Percentiles rank a stretch among this genome's conserved stretches.
Conservation (phyloP, 1,140 invertebrate genomes). For the Hylaeus volcanicus region DNA sequence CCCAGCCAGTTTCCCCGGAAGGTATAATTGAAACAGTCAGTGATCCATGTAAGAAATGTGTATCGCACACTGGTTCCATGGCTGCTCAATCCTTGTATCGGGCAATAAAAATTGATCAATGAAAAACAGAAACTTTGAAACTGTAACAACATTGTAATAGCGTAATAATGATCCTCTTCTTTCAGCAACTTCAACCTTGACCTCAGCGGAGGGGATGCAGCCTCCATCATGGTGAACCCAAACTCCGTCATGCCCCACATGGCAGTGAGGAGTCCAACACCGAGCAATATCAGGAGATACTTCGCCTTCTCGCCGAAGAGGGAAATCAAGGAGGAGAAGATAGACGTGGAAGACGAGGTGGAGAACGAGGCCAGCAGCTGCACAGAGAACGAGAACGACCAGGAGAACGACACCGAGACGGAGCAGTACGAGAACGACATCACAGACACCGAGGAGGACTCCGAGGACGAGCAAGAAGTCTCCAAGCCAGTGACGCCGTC, state of each 20-base stretch:
- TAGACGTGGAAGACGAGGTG: constrained; percentile 52
- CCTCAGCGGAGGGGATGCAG: constrained; percentile 86
- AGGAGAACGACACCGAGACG: constrained; percentile 67
- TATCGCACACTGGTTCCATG: too few species aligned
- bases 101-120: too few species aligned
- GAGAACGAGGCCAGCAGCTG: constrained; percentile 26
- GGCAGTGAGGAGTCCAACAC: constrained; percentile 81
- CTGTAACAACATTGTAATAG: too few species aligned
- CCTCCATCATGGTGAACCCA: constrained; percentile 89
- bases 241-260: constrained; percentile 86
- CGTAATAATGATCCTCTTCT: neutral
- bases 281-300: constrained; percentile 54
- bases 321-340: constrained; percentile 54
- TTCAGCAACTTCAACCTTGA: constrained; percentile 84
- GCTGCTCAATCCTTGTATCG: too few species aligned
- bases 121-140: too few species aligned
- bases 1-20: too few species aligned
- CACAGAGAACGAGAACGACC: constrained; percentile 49
- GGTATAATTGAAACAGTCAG: too few species aligned
- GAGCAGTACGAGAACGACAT: constrained; percentile 71
- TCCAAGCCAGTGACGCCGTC: constrained; percentile 50
- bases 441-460: constrained; percentile 71
- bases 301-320: constrained; percentile 67
- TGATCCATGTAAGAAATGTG: too few species aligned
- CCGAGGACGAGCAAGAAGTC: constrained; percentile 64